Evolutionary conservation across 2,888 invertebrate genomes (phyloP), one percentile per base, ranked within the genome.

Genomic region (Eupithecia pulchellata): DNA sequence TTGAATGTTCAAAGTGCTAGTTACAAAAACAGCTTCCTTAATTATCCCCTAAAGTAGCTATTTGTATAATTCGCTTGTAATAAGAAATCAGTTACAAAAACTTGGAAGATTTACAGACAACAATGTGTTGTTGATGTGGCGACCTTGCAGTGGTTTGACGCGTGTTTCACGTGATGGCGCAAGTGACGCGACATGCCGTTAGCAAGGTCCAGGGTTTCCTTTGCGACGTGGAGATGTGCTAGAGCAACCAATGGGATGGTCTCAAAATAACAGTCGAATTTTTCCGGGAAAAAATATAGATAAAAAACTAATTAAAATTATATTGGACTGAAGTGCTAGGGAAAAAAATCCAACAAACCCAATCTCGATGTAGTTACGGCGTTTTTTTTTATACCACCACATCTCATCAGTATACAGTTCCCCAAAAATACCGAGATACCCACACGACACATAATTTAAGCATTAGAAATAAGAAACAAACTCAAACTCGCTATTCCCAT

Each of bases 51-150:
- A 64, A 64, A 64, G 58, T 66, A 66, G 69, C 61, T 57, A 64
- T 73, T 69, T 69, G 69, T 72, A 42, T 67, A 62, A 66, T 66
- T 72, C 39, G 67, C 20, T 36, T 32, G 20, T 64, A 34, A 60
- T 66, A 63, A 66, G 52, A 52, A 52, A 20, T 72, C 6, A 4
- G 36, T 39, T 32, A 67, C 67, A 73, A 69, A 73, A 73, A 66
- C 36, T 25, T 52, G 61, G 69, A 55, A 55, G 30, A 69, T 64
- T 67, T 47, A 30, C 47, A 75, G 63, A 77, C 72, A 68, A 75
- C 77, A 77, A 76, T 75, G 68, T 72, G 72, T 73, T 71, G 66
- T 72, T 69, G 72, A 67, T 66, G 72, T 60, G 8, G 60, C 62
- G 69, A 67, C 73, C 73, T 73, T 73, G 69, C 20, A 17, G 63